Evolutionary conservation across 2,888 invertebrate genomes (phyloP), one percentile per base, ranked within the genome.

Genomic region (Molorchus minor): DNA sequence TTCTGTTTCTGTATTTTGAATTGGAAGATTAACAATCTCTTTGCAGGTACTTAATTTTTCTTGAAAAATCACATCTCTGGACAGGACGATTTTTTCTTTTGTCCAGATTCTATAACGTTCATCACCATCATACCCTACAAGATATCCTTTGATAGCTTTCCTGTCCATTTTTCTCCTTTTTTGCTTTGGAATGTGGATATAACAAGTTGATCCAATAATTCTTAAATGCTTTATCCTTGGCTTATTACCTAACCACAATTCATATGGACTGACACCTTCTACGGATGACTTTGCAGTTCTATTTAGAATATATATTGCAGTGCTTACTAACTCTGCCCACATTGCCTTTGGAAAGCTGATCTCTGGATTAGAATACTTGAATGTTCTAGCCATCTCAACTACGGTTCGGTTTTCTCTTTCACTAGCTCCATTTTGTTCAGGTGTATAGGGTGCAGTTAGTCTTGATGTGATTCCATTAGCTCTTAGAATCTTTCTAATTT

Each of bases 111-210:
- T 62, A 53, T 69, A 75, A 0, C 71, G 47, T 45, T 71, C 70
- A 57, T 74, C 68, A 7, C 69, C 71, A 57, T 75, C 68, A 51
- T 73, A 73, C 53, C 74, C 71, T 16, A 73, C 66, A 3, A 74
- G 60, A 57, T 64, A 58, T 43, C 71, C 69, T 46, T 64, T 59
- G 10, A 67, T 49, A 17, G 70, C 71, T 41, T 75, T 74, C 30
- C 58, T 44, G 45, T 72, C 72, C 69, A 71, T 68, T 55, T 74
- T 75, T 33, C 51, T 57, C 43, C 71, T 58, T 44, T 66, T 68
- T 30, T 45, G 5, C 13, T 2, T 25, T 35, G 43, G 44, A 36
- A 45, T 20, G 17, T 57, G 45, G 4, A 20, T 30, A 25, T 29
- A 58, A 15, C 45, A 58, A 13, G 21, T 45, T 5, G 59, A 67